Evolutionary conservation across 2,888 invertebrate genomes (phyloP), one percentile per base, ranked within the genome.

Genomic region (Spisula solida): DNA sequence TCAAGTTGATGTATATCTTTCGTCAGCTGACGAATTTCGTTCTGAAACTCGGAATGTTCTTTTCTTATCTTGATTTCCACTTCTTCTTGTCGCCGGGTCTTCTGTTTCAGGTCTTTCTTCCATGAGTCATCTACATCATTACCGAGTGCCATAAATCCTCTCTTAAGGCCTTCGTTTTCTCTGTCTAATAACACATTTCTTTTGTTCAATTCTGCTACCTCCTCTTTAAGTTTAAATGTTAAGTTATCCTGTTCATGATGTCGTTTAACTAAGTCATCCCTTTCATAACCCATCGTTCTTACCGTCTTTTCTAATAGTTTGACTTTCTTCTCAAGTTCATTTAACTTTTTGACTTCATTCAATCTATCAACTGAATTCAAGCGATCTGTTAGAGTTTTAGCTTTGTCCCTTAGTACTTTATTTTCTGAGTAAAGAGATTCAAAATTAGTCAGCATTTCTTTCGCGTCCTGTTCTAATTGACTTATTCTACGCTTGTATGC

Each of bases 61-160:
- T 92, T 90, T 81, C 86, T 79, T 66, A 92, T 82, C 41, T 79
- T 34, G 81, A 84, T 82, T 34, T 92, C 90, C 75, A 90, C 92
- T 80, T 92, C 92, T 55, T 92, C 90, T 56, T 92, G 89, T 29
- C 92, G 85, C 55, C 90, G 86, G 16, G 90, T 92, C 78, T 90
- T 90, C 51, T 88, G 86, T 81, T 85, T 88, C 31, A 81, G 18
- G 10, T 91, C 90, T 83, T 92, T 87, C 85, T 85, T 92, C 92
- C 92, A 92, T 20, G 51, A 75, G 34, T 89, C 80, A 47, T 90
- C 89, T 4, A 81, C 85, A 79, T 89, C 88, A 51, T 90, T 81
- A 10, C 92, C 92, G 51, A 92, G 81, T n/a, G 92, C 92, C 87
- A 90, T 91, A 51, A 90, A 92, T 4, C 92, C 92, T 51, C 90